phyloP scores from a whole-genome alignment of 2,888 invertebrate genomes.

The Syrista parreyssii region DNA sequence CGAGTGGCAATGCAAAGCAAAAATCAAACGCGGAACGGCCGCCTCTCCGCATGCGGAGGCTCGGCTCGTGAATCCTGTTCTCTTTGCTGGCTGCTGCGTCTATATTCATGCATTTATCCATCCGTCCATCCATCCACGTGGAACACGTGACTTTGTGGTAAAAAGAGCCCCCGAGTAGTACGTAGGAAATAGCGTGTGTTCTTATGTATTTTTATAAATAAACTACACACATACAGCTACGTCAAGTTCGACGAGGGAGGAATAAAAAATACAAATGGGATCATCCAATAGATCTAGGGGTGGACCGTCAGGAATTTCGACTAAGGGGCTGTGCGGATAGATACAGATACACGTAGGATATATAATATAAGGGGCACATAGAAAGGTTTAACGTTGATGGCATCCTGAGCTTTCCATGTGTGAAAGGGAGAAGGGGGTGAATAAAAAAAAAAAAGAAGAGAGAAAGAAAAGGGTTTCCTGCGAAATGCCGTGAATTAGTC shows the following conservation, averaged over 20 bases:
- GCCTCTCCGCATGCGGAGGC: not conserved
- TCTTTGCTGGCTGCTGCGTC: not conserved
- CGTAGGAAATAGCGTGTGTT: no score
- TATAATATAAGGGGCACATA: no score
- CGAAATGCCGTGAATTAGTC: conserved; percentile 54
- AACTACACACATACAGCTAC: no score
- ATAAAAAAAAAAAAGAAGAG: not conserved
- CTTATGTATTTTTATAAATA: no score
- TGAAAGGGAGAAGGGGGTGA: no score
- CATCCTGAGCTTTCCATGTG: no score
- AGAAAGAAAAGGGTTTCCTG: conserved; percentile 37
- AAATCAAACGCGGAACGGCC: conserved; percentile 54
- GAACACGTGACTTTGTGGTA: no score
- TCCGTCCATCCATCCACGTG: not conserved
- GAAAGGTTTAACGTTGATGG: no score
- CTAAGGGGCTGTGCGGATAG: no score
- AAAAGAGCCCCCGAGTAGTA: no score
- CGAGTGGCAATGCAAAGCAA: conserved; percentile 58
- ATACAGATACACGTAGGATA: no score
- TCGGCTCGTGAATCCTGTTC: not conserved
- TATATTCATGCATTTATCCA: not conserved
- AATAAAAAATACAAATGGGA: conserved; percentile 10
- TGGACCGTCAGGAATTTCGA: not conserved
- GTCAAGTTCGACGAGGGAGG: not conserved
- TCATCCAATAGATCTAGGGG: conserved; percentile 5